Base-by-base conservation (phyloP, 2,888 invertebrate species). In the Himalopsyche kuldschensis region DNA sequence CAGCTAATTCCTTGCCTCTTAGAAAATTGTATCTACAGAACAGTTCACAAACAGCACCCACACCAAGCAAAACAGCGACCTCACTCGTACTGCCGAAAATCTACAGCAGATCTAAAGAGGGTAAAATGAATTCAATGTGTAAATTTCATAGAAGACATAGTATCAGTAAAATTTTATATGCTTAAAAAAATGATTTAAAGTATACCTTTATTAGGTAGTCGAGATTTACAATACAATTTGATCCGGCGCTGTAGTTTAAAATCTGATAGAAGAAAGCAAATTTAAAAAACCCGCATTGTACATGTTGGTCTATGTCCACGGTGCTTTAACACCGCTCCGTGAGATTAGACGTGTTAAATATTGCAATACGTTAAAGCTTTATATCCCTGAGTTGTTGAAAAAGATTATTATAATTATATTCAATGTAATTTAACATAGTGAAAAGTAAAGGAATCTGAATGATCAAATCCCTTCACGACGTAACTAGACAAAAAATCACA, bases 31-130 rank as follows among this genome's bases (percentile, higher is more conserved):
- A 55, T 55, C 55, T 55, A 55, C n/a, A 55, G 10, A 20, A 55
- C n/a, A 55, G 6, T 55, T 24, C 55, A 55, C 55, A 55, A 80
- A 83, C 77, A 46, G 80, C 79, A 47, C 78, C 77, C 55, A 76
- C 77, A 78, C 79, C 84, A 82, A 84, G 82, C 84, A 84, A 84
- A 84, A 84, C 84, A 84, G 84, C 82, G 84, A 82, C 84, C 78
- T 55, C 79, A 78, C 78, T 75, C 75, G 79, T 77, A 35, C 75
- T 79, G 76, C 79, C 78, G 79, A 55, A 76, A 84, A 84, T 32
- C 31, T 75, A 31, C n/a, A 20, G 75, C 27, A 27, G n/a, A 75
- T 20, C 17, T 31, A 31, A 6, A 31, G 24, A 31, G 5, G 11
- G 32, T n/a, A n/a, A 75, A 11, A 20, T 55, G 6, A 55, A n/a